phyloP scores from a whole-genome alignment of 2,797 vertebrate species.

The Borostomias antarcticus region DNA sequence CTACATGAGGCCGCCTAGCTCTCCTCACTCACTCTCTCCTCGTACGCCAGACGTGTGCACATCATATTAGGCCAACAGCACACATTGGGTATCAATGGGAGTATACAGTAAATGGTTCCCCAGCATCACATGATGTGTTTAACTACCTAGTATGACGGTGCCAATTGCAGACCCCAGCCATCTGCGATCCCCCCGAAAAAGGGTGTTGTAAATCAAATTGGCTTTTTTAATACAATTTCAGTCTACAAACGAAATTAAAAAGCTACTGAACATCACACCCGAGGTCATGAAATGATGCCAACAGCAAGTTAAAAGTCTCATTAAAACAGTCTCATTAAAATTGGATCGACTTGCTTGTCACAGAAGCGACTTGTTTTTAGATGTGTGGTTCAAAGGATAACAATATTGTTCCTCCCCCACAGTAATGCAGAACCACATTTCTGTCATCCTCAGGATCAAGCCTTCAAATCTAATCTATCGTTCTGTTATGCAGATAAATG shows the following conservation, averaged over 20 bases:
- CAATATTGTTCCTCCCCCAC: background rate
- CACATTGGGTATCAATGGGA: background rate
- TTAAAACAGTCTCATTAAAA: background rate
- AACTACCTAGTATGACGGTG: constrained; percentile 7
- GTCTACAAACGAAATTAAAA: no score
- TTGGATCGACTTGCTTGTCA: background rate
- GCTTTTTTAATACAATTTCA: no score
- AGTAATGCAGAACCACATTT: background rate
- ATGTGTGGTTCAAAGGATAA: background rate
- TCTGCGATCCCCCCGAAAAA: background rate
- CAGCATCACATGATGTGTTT: background rate
- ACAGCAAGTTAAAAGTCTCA: background rate
- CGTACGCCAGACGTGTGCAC: constrained; percentile 28
- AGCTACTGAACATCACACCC: no score
- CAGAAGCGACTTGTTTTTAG: background rate
- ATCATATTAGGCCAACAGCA: constrained; percentile 4
- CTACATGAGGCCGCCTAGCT: no score
- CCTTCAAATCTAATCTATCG: background rate
- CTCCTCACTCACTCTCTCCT: constrained; percentile 33
- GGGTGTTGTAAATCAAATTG: no score
- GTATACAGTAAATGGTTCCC: no score
- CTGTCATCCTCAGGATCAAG: background rate
- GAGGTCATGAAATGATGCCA: no score
- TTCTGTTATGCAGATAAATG: no score
- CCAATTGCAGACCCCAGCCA: background rate